These are phyloP conservation scores for Chelon auratus DNA, from an alignment of 2,797 vertebrate genomes.

Conservation along the genomic window DNA sequence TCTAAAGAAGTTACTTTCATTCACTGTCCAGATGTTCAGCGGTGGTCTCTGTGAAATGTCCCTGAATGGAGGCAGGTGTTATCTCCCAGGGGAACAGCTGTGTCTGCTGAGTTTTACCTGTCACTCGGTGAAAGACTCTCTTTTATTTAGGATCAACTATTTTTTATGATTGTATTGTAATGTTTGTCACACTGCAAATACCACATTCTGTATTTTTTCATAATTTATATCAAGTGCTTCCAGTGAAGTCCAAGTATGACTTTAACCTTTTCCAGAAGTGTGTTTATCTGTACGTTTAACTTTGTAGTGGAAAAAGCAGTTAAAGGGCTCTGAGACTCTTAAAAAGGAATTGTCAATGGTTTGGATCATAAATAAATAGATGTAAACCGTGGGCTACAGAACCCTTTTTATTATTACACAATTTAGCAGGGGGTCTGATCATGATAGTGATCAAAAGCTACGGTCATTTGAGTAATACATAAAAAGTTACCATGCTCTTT, in stretches of 20 bases:
- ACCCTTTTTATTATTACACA: neutral
- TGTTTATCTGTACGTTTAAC: too few species aligned
- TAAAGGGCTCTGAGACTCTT: too few species aligned
- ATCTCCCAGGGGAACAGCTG: constrained; percentile 32
- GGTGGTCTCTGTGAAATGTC: constrained; percentile 30
- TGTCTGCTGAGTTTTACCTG: constrained; percentile 34
- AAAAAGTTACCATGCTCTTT: neutral
- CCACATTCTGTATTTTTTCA: neutral
- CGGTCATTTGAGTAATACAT: neutral
- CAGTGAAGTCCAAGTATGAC: too few species aligned
- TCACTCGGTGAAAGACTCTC: neutral
- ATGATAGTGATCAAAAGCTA: neutral
- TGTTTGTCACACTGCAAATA: neutral
- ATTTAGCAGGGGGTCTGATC: neutral
- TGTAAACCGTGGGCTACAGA: neutral
- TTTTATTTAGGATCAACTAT: neutral
- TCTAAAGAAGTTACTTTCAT: constrained; percentile 49
- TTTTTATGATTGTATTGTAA: neutral
- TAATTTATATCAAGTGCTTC: neutral
- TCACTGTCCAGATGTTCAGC: constrained; percentile 54
- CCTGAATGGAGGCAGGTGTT: constrained; percentile 67
- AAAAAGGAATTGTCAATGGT: too few species aligned
- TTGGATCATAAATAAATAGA: too few species aligned
- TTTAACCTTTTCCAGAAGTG: neutral
- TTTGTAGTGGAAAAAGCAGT: too few species aligned